These are phyloP conservation scores for Dromius quadrimaculatus DNA, from an alignment of 2,888 invertebrate species.

Conservation along the genomic window DNA sequence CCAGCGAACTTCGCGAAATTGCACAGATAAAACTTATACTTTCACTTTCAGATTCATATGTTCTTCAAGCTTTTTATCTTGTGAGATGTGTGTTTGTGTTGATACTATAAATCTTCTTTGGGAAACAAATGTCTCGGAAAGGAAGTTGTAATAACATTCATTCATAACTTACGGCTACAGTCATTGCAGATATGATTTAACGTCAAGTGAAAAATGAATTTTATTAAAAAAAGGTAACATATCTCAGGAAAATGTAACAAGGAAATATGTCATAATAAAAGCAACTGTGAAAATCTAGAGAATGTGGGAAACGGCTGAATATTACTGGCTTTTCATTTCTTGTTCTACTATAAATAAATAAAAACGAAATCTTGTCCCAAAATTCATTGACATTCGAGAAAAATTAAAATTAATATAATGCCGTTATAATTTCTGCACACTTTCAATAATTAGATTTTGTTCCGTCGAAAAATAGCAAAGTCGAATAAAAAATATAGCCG, in stretches of 20 bases:
- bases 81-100: constrained; percentile 43
- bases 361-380: too few species aligned
- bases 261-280: too few species aligned
- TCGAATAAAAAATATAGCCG: neutral
- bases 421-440: too few species aligned
- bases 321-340: too few species aligned
- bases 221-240: neutral
- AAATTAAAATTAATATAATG: too few species aligned
- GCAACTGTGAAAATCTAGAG: too few species aligned
- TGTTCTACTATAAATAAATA: too few species aligned
- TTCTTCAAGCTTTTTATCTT: constrained; percentile 47
- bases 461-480: neutral
- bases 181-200: constrained; percentile 7
- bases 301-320: too few species aligned
- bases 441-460: too few species aligned
- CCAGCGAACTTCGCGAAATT: constrained; percentile 26
- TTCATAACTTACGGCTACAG: constrained; percentile 2
- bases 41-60: constrained; percentile 51
- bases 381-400: too few species aligned
- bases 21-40: constrained; percentile 50
- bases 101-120: constrained; percentile 41
- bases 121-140: constrained; percentile 35
- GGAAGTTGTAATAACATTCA: constrained; percentile 26
- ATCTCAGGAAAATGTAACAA: too few species aligned
- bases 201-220: neutral